phyloP scores from a whole-genome alignment of 2,888 invertebrate species.

The Leptodirus hochenwartii region DNA sequence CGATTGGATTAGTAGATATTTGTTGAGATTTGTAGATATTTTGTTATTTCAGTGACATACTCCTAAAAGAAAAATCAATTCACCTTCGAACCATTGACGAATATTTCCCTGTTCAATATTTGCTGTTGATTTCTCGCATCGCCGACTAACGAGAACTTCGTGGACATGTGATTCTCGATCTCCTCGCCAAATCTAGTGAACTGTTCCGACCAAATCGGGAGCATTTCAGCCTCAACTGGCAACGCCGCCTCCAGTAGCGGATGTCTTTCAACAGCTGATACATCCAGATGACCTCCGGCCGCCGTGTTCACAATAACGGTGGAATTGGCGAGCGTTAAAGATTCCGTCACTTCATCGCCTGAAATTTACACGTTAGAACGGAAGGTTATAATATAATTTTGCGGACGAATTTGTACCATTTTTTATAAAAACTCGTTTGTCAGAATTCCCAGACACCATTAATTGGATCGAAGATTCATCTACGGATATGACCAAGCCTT shows the following conservation, averaged over 20 bases:
- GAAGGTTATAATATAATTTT: not conserved
- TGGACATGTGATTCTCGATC: constrained; percentile 60
- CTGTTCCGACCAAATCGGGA: constrained; percentile 79
- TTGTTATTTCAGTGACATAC: too few relatives aligned
- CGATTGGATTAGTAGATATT: too few relatives aligned
- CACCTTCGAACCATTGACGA: constrained; percentile 73
- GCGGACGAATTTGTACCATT: constrained; percentile 25
- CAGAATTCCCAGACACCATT: constrained; percentile 26
- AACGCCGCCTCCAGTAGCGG: constrained; percentile 66
- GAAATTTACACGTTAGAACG: constrained; percentile 10
- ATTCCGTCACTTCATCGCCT: constrained; percentile 53
- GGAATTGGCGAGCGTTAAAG: constrained; percentile 59
- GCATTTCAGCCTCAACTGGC: constrained; percentile 78
- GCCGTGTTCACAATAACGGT: constrained; percentile 58
- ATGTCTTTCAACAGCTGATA: constrained; percentile 63
- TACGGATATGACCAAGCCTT: constrained; percentile 58
- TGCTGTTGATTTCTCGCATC: constrained; percentile 74
- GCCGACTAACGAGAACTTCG: constrained; percentile 63
- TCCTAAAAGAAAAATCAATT: too few relatives aligned
- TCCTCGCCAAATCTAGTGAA: constrained; percentile 57
- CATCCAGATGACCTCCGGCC: constrained; percentile 54
- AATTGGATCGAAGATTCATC: constrained; percentile 23
- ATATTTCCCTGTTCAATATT: constrained; percentile 62
- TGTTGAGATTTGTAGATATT: too few relatives aligned
- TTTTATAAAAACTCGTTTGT: constrained; percentile 32